A percentile compares a stretch with the other conserved stretches of the same genome.
phyloP scores from a whole-genome alignment of 2,113 vertebrate genomes.

The Daubentonia madagascariensis region DNA sequence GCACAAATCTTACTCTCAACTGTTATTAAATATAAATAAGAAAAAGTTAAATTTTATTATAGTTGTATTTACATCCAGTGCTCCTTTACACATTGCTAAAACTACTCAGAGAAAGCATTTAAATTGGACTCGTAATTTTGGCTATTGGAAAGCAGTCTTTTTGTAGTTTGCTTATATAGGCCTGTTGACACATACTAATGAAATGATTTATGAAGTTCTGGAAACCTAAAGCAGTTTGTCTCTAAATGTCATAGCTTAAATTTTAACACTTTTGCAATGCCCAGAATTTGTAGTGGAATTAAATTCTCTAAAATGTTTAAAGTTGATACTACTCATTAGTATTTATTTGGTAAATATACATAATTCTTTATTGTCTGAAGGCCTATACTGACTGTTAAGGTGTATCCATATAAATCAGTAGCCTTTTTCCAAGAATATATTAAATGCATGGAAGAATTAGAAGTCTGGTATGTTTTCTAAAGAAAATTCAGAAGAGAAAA shows the following conservation, averaged over 20 bases:
- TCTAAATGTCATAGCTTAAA: neutral
- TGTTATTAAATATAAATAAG: slow-evolving; percentile 21
- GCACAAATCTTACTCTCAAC: neutral
- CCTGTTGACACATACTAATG: neutral
- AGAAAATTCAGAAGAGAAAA: neutral
- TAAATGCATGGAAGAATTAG: neutral
- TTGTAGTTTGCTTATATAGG: neutral
- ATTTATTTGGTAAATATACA: neutral
- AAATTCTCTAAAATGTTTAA: neutral
- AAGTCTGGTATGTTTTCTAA: neutral
- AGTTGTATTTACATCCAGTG: neutral
- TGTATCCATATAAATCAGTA: neutral
- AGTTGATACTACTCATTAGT: neutral
- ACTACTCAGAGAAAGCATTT: neutral
- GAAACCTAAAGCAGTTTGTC: neutral
- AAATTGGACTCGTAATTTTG: neutral
- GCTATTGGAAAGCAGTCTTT: neutral
- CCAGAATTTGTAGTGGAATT: neutral
- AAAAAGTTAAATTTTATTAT: slow-evolving; percentile 48
- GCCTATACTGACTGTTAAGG: neutral
- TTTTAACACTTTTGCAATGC: neutral
- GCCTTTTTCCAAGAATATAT: neutral
- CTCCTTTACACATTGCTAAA: neutral
- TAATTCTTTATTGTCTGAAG: neutral
- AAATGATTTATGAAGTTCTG: slow-evolving; percentile 17